A percentile compares a stretch with the other conserved stretches of the same genome.
Evolutionary conservation across 2,888 invertebrate genomes (phyloP).

Genomic region (Eilema depressum): DNA sequence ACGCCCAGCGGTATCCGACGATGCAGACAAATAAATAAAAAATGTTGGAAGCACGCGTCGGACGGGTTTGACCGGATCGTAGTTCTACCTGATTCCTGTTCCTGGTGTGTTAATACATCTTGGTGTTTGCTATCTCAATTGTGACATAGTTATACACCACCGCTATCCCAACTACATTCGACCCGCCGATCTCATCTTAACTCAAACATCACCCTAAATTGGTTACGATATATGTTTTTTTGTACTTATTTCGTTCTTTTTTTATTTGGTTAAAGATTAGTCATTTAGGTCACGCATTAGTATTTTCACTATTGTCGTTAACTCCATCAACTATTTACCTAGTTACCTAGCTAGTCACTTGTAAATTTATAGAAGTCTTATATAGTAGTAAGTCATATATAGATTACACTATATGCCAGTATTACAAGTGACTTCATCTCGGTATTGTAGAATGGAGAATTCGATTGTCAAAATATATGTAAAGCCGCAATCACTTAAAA

Average conservation of each 20-base stretch:
- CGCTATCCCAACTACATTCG: constrained; percentile 9
- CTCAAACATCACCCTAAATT: background rate
- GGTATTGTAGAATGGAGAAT: too few relatives aligned
- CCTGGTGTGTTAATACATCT: constrained; percentile 80
- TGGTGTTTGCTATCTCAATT: constrained; percentile 67
- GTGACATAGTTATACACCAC: constrained; percentile 39
- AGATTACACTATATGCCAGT: background rate
- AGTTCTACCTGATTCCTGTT: constrained; percentile 87
- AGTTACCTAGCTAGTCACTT: too few relatives aligned
- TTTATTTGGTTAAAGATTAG: background rate
- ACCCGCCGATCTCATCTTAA: background rate
- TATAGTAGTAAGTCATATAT: too few relatives aligned
- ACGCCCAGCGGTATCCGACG: constrained; percentile 86
- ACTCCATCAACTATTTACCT: background rate
- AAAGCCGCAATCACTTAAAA: background rate
- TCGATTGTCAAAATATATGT: background rate
- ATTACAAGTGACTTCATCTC: too few relatives aligned
- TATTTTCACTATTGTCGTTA: background rate
- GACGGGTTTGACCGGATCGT: constrained; percentile 87
- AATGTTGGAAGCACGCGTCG: constrained; percentile 87
- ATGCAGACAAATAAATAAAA: constrained; percentile 87
- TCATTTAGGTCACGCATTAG: background rate
- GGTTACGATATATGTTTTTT: background rate
- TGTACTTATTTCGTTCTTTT: background rate
- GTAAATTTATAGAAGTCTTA: too few relatives aligned